phyloP scores from a whole-genome alignment of 2,113 vertebrate genomes.

The Thermophis baileyi region DNA sequence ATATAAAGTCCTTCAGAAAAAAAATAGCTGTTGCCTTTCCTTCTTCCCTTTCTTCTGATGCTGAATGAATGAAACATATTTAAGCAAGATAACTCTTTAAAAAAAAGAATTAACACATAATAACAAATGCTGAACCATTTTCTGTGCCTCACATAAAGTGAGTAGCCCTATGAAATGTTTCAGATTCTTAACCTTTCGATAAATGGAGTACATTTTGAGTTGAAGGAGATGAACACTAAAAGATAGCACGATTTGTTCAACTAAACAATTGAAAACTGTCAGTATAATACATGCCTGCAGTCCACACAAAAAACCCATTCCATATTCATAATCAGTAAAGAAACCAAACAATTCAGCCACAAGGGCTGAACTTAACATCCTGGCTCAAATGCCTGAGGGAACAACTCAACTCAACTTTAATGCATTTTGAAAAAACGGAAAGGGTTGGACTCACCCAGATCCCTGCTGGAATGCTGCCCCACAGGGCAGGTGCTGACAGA shows the following conservation, averaged over 20 bases:
- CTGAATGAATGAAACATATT: slow-evolving; percentile 29
- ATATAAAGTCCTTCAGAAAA: neutral
- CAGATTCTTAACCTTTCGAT: neutral
- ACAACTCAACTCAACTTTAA: neutral
- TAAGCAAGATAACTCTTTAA: slow-evolving; percentile 26
- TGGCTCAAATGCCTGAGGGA: neutral
- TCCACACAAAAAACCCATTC: neutral
- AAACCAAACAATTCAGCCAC: neutral
- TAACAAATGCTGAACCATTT: slow-evolving; percentile 26
- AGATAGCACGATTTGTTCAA: neutral
- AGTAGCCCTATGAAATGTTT: neutral
- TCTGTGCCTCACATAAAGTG: neutral
- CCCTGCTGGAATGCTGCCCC: neutral
- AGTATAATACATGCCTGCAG: neutral
- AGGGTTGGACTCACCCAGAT: neutral
- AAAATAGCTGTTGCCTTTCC: slow-evolving; percentile 11
- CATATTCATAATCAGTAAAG: neutral
- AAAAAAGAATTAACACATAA: neutral
- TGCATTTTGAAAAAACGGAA: neutral
- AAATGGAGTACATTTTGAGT: neutral
- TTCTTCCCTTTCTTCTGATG: slow-evolving; percentile 33
- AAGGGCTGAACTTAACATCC: neutral
- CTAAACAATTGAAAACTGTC: neutral
- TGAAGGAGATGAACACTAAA: neutral
- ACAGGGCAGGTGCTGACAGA: neutral